Conservation (phyloP, 2,113 vertebrate genomes). For the Uria lomvia region DNA sequence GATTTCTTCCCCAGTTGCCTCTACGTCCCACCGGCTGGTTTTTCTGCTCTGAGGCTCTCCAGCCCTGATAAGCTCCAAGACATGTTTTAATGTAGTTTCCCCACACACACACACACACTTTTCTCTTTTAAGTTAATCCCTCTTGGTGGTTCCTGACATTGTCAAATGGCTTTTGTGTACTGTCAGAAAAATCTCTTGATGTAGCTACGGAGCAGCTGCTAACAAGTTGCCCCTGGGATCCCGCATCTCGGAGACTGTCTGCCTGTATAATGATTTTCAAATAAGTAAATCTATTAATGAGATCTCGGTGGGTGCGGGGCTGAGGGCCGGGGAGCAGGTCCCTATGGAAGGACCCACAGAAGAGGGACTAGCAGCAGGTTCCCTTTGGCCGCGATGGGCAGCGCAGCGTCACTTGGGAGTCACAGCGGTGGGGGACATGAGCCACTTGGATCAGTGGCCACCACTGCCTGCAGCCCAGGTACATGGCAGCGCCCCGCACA, state of each 20-base stretch:
- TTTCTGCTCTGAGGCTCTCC: background rate
- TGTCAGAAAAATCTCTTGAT: slow-evolving; percentile 7
- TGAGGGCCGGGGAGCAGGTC: background rate
- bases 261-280: slow-evolving; percentile 30
- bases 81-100: background rate
- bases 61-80: background rate
- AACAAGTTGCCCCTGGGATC: slow-evolving; percentile 31
- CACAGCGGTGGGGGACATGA: fast-evolving
- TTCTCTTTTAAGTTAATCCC: slow-evolving; percentile 39
- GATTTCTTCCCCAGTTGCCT: background rate
- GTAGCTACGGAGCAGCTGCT: slow-evolving; percentile 45
- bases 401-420: background rate
- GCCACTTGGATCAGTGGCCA: fast-evolving
- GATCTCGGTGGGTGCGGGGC: background rate
- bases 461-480: background rate
- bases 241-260: slow-evolving; percentile 16
- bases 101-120: background rate
- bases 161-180: slow-evolving; percentile 24
- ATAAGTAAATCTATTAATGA: slow-evolving; percentile 66
- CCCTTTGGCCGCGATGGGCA: fast-evolving
- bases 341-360: background rate
- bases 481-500: fast-evolving
- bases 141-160: background rate
- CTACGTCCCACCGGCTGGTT: background rate
- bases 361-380: background rate